Evolutionary conservation across 2,888 invertebrate species (phyloP).

Genomic region (Petrolisthes manimaculis): DNA sequence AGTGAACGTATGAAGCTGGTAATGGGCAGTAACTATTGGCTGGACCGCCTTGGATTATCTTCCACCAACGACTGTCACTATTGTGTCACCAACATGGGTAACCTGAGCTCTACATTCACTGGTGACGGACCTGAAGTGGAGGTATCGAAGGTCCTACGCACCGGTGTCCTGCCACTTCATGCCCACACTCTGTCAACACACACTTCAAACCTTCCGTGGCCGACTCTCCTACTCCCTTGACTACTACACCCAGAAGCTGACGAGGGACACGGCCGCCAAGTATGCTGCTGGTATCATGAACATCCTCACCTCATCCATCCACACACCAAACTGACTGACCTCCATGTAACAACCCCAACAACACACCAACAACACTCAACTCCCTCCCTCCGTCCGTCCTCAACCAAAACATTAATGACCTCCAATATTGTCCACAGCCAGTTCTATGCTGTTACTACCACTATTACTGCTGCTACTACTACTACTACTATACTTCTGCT

Average conservation of each 20-base stretch:
- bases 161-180: conserved; percentile 65
- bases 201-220: conserved; percentile 65
- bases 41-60: conserved; percentile 33
- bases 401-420: too few relatives aligned
- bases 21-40: conserved; percentile 30
- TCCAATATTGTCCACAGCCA: too few relatives aligned
- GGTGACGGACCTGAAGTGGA: conserved; percentile 63
- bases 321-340: conserved; percentile 31
- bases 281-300: conserved; percentile 17
- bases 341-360: background rate
- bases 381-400: background rate
- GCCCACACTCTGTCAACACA: conserved; percentile 66
- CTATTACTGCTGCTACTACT: too few relatives aligned
- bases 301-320: conserved; percentile 29
- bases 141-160: conserved; percentile 58
- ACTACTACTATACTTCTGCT: too few relatives aligned
- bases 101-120: conserved; percentile 58
- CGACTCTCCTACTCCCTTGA: conserved; percentile 65
- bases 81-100: conserved; percentile 66
- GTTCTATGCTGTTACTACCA: too few relatives aligned
- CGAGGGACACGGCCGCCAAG: conserved; percentile 29
- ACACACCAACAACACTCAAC: background rate
- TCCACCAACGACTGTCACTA: conserved; percentile 64
- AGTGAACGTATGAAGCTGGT: conserved; percentile 48
- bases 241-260: conserved; percentile 62